phyloP scores from a whole-genome alignment of 2,888 invertebrate species.

The Hetaerina titia region DNA sequence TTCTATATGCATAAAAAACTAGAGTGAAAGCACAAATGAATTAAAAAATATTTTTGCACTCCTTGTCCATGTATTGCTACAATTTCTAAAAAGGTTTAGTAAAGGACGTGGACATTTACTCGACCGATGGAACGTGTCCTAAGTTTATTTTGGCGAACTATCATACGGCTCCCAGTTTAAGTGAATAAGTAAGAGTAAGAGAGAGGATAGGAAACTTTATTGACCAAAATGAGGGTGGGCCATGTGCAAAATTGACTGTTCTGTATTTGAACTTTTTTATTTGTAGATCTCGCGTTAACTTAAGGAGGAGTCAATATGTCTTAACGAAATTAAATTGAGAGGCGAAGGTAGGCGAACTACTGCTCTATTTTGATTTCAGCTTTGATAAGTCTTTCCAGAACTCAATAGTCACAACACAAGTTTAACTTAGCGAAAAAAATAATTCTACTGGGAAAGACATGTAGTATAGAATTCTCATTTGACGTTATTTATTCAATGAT shows the following conservation, averaged over 20 bases:
- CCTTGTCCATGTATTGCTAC: background rate
- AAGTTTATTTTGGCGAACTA: background rate
- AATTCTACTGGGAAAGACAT: no score
- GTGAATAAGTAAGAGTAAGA: background rate
- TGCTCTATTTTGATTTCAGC: background rate
- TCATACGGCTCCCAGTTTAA: background rate
- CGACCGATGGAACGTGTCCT: background rate
- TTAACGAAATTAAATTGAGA: background rate
- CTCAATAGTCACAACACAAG: no score
- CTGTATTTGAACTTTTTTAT: background rate
- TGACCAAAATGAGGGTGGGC: background rate
- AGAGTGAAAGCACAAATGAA: no score
- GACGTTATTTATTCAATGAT: no score
- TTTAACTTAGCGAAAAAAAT: no score
- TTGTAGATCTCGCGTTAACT: background rate
- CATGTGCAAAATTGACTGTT: background rate
- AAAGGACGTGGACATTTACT: background rate
- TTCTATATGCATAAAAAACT: no score
- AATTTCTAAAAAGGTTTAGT: no score
- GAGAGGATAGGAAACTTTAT: background rate
- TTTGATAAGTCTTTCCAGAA: background rate
- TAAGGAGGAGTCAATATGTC: background rate
- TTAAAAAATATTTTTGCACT: no score
- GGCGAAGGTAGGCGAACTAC: background rate
- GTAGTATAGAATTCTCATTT: no score